phyloP scores from a whole-genome alignment of 1,140 invertebrate species.

The Proctacanthus coquilletti region DNA sequence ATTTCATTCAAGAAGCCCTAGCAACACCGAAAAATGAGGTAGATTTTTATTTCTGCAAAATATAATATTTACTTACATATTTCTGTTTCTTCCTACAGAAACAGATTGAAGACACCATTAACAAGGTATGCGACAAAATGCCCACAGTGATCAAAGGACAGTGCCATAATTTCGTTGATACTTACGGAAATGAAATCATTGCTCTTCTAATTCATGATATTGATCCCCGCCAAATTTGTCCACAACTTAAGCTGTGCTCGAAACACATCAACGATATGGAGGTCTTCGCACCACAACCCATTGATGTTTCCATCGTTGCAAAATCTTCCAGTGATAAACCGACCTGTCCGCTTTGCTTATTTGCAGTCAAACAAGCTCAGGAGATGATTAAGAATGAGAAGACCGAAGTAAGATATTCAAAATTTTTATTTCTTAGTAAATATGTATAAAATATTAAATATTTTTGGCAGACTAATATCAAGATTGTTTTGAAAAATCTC shows the following conservation, averaged over 20 bases:
- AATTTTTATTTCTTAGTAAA: slow-evolving; percentile 24
- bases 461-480: too few species aligned
- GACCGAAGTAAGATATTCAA: slow-evolving; percentile 12
- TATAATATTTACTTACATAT: slow-evolving; percentile 1
- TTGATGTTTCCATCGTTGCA: slow-evolving; percentile 6
- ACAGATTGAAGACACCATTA: slow-evolving; percentile 41
- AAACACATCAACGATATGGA: slow-evolving; percentile 32
- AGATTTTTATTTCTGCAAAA: slow-evolving; percentile 9
- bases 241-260: slow-evolving; percentile 31
- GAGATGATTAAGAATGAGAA: slow-evolving; percentile 21
- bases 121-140: slow-evolving; percentile 48
- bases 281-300: slow-evolving; percentile 32
- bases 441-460: too few species aligned
- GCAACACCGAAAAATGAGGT: slow-evolving; percentile 51
- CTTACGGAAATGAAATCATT: slow-evolving; percentile 61
- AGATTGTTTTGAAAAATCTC: slow-evolving; percentile 49
- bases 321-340: slow-evolving; percentile 33
- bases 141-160: slow-evolving; percentile 44
- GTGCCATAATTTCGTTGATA: slow-evolving; percentile 58
- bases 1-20: slow-evolving; percentile 58
- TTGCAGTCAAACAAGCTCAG: slow-evolving; percentile 49
- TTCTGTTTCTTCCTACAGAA: slow-evolving; percentile 30
- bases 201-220: slow-evolving; percentile 63
- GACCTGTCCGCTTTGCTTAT: slow-evolving; percentile 63
- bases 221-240: slow-evolving; percentile 48